phyloP scores from a whole-genome alignment of 2,113 vertebrate genomes.

The Notechis scutatus region DNA sequence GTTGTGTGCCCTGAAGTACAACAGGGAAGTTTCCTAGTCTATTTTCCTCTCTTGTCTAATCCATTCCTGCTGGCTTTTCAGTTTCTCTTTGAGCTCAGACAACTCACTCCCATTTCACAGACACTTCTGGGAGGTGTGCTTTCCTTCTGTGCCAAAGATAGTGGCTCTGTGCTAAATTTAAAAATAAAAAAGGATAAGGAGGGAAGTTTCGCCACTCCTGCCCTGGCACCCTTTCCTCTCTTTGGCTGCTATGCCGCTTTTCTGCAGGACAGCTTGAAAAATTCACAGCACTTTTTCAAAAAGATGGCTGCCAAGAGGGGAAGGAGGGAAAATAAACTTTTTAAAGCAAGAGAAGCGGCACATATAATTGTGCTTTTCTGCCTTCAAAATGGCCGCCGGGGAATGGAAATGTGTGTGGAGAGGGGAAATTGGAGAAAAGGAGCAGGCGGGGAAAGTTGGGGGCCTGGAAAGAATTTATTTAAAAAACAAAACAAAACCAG shows the following conservation, averaged over 20 bases:
- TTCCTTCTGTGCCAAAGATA: neutral
- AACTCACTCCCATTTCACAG: neutral
- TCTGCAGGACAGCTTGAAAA: neutral
- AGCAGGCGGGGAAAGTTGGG: neutral
- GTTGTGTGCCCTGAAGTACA: neutral
- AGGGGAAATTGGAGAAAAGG: neutral
- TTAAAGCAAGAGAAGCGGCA: neutral
- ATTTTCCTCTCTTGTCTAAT: accelerated
- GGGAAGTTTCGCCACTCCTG: neutral
- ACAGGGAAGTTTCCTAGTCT: accelerated
- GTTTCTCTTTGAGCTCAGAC: neutral
- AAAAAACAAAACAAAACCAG: neutral
- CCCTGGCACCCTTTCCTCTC: neutral
- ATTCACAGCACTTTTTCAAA: conserved; percentile 48
- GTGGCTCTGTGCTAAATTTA: conserved; percentile 3
- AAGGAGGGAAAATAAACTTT: neutral
- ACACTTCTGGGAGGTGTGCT: neutral
- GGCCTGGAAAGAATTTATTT: neutral
- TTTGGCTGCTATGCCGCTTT: neutral
- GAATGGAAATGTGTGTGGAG: neutral
- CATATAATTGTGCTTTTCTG: neutral
- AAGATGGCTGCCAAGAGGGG: conserved; percentile 67
- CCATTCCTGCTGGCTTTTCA: neutral
- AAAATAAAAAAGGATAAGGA: neutral
- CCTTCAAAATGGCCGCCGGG: conserved; percentile 59